phyloP scores from a whole-genome alignment of 1,140 invertebrate species.

The Plutomurus gul region DNA sequence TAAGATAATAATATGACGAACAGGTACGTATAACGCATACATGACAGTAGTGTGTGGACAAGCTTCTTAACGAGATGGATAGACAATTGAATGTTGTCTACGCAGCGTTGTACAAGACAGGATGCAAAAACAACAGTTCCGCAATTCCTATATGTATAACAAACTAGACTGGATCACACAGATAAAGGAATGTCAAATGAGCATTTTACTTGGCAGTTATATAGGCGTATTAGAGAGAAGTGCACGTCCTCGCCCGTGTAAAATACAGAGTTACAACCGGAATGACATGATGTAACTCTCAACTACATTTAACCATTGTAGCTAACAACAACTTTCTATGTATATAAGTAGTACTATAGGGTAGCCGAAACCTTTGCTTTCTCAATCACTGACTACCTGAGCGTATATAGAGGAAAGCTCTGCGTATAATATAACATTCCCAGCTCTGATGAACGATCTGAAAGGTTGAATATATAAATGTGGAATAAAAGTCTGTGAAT shows the following conservation, averaged over 20 bases:
- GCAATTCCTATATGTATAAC: too few species aligned
- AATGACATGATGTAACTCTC: not conserved
- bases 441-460: too few species aligned
- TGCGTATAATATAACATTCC: too few species aligned
- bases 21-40: not conserved
- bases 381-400: too few species aligned
- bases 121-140: too few species aligned
- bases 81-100: not conserved
- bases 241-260: not conserved
- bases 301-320: not conserved
- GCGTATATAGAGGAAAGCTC: too few species aligned
- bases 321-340: too few species aligned
- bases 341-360: too few species aligned
- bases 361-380: not conserved
- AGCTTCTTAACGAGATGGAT: not conserved
- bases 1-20: not conserved
- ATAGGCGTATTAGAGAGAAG: not conserved
- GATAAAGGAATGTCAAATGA: constrained; percentile 19
- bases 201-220: not conserved
- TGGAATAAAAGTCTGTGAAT: too few species aligned
- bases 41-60: not conserved
- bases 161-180: not conserved
- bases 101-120: too few species aligned
- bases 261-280: not conserved
- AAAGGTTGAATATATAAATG: too few species aligned